Percentiles rank a stretch among this genome's conserved stretches.
Conservation (phyloP, 2,797 vertebrate genomes). For the Alca torda region DNA sequence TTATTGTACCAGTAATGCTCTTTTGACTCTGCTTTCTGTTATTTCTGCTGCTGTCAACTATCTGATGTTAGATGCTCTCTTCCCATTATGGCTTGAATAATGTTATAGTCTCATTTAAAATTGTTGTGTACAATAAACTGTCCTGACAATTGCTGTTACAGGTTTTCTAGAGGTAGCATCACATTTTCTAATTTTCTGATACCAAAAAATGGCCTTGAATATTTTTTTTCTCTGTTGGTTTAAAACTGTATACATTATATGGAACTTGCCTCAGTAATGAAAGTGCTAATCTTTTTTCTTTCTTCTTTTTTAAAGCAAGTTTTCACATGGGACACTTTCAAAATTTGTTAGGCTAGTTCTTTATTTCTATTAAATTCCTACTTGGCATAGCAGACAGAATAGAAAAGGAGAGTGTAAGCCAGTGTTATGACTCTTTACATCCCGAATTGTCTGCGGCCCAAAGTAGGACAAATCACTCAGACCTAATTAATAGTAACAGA, state of each 20-base stretch:
- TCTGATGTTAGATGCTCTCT: not conserved
- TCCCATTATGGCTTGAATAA: conserved; percentile 7
- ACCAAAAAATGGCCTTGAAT: not conserved
- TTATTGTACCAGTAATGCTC: not conserved
- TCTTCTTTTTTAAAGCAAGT: not conserved
- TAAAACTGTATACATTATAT: not conserved
- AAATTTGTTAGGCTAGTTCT: not conserved
- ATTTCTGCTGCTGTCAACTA: not conserved
- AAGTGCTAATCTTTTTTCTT: not conserved
- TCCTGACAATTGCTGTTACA: not conserved
- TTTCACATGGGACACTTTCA: not conserved
- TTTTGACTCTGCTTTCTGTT: conserved; percentile 26
- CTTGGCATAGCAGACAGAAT: not conserved
- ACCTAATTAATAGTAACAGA: not conserved
- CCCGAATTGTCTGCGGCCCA: not conserved
- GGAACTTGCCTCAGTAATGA: not conserved
- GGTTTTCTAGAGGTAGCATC: not conserved
- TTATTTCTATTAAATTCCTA: not conserved
- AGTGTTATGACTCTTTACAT: not conserved
- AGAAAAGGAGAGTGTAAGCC: not conserved
- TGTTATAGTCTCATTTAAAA: not conserved
- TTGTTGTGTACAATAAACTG: not conserved
- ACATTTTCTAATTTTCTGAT: conserved; percentile 21
- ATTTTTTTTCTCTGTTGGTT: not conserved
- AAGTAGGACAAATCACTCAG: not conserved